Conservation (phyloP, 2,797 vertebrate species). For the Epinephelus awoara region DNA sequence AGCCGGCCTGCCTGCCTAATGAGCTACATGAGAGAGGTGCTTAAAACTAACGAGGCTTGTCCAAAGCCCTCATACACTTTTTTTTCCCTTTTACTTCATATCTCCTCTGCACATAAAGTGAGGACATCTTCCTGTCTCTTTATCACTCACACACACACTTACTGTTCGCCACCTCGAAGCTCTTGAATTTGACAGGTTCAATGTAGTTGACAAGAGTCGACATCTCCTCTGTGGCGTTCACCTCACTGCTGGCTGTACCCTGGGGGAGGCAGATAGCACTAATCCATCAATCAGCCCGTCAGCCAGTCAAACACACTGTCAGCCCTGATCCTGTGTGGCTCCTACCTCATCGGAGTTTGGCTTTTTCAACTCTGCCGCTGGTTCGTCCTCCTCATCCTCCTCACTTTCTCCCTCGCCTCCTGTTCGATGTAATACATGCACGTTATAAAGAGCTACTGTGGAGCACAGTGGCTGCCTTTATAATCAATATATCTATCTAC, state of each 20-base stretch:
- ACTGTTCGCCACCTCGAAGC: constrained; percentile 90
- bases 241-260: constrained; percentile 94
- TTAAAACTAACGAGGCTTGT: constrained; percentile 13
- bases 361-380: constrained; percentile 86
- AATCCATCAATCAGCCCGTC: constrained; percentile 44
- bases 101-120: neutral
- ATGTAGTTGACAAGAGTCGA: constrained; percentile 94
- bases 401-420: constrained; percentile 90
- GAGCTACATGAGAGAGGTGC: constrained; percentile 13
- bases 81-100: neutral
- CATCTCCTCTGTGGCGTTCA: constrained; percentile 94
- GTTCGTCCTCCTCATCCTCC: constrained; percentile 92
- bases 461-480: too few relatives aligned
- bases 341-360: constrained; percentile 90
- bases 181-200: constrained; percentile 95
- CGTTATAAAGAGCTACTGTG: neutral
- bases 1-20: constrained; percentile 31
- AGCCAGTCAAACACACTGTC: constrained; percentile 1
- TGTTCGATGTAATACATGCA: constrained; percentile 47
- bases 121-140: neutral
- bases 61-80: neutral
- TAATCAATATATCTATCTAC: neutral
- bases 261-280: constrained; percentile 59
- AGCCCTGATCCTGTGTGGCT: neutral
- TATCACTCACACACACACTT: constrained; percentile 72